Base-by-base conservation (phyloP, 2,797 vertebrate species). In the Danio choprae region DNA sequence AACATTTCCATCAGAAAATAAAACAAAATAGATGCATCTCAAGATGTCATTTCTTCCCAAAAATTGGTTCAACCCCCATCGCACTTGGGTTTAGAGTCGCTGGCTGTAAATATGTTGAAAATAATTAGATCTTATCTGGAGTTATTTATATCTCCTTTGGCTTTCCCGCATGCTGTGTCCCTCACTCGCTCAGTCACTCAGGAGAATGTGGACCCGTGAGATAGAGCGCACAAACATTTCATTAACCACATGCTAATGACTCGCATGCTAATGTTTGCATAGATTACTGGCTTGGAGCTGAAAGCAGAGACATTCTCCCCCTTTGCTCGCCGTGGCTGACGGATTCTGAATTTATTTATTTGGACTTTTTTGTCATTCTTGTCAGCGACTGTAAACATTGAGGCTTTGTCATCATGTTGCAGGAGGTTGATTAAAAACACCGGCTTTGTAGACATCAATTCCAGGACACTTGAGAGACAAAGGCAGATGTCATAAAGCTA, bases 111-210 rank as follows among this genome's bases (percentile, higher is more conserved):
- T 81, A 85, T 85, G 87, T 29, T 41, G 83, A 87, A 90, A 90
- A 92, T 90, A 92, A 93, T 92, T 91, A 91, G 90, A 91, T 92
- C 63, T 88, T 88, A 86, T 89, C 88, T 87, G 89, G 89, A 90
- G 90, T 87, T 86, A 89, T 86, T 68, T 84, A 86, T 87, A 93
- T 91, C 88, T 90, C 90, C 90, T 92, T 91, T 91, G 81, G 81
- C 84, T 84, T 85, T 88, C 80, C 88, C 87, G 87, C 87, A 87
- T 83, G 87, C 85, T 82, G 87, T 88, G 87, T 90, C 91, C 87
- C 87, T 88, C 89, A 89, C 86, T 91, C 86, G 87, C 89, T 87
- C 87, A 86, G 89, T 85, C 79, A 82, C 75, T 79, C 71, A 46
- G 59, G 80, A 77, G 71, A 89, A 91, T 82, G 86, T 87, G 89